Percentiles rank a stretch among this genome's conserved stretches.
Evolutionary conservation across 2,888 invertebrate genomes (phyloP).

Genomic region (Synanthedon vespiformis): DNA sequence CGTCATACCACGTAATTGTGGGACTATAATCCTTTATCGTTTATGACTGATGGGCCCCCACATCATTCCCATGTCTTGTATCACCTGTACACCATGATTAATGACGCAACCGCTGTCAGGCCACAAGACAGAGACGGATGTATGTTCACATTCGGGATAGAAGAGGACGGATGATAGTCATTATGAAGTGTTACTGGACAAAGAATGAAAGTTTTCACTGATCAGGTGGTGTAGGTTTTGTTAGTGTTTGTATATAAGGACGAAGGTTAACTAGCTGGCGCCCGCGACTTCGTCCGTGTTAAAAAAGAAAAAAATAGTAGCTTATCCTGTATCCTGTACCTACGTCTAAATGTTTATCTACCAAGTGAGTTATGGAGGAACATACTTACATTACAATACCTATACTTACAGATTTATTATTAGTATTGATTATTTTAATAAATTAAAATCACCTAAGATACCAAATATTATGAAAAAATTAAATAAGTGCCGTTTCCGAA

Average conservation of each 20-base stretch:
- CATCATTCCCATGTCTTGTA: conserved; percentile 13
- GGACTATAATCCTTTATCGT: conserved; percentile 26
- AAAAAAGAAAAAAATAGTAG: no score
- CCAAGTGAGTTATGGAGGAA: no score
- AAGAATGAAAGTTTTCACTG: background rate
- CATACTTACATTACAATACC: no score
- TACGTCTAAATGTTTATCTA: no score
- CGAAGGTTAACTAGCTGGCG: background rate
- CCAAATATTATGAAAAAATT: no score
- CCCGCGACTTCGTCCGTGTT: no score
- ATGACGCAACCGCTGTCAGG: conserved; percentile 12
- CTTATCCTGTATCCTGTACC: no score
- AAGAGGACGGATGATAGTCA: background rate
- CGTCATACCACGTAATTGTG: conserved; percentile 21
- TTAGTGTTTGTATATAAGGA: background rate
- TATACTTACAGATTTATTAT: no score
- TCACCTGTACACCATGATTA: conserved; percentile 9
- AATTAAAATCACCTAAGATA: no score
- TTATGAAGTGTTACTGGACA: background rate
- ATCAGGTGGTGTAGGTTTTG: background rate
- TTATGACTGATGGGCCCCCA: conserved; percentile 26
- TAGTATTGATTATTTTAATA: no score
- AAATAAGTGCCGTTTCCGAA: no score
- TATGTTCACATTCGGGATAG: background rate
- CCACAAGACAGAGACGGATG: conserved; percentile 15